Evolutionary conservation across 2,888 invertebrate species (phyloP).

Genomic region (Tolmerus cingulatus): DNA sequence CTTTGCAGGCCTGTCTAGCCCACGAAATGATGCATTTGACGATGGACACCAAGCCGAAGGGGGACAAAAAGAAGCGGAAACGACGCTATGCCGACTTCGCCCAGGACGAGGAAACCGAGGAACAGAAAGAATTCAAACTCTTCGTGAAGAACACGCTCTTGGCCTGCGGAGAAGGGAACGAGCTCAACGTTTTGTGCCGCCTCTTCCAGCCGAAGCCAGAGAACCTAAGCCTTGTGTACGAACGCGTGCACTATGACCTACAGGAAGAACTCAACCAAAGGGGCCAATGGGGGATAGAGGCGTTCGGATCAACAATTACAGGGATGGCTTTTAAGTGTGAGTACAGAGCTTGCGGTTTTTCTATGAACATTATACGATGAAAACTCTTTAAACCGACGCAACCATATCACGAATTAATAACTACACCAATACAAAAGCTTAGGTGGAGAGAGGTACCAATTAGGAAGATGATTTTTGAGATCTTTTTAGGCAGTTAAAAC

Average conservation of each 20-base stretch:
- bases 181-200: constrained; percentile 53
- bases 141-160: constrained; percentile 49
- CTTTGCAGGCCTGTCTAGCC: constrained; percentile 54
- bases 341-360: constrained; percentile 19
- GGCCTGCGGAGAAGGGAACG: constrained; percentile 52
- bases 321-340: constrained; percentile 71
- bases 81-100: not conserved
- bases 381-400: not conserved
- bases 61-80: not conserved
- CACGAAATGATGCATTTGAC: constrained; percentile 56
- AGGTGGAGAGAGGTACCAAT: too few species aligned
- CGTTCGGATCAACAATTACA: constrained; percentile 79
- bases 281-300: constrained; percentile 59
- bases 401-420: not conserved
- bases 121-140: constrained; percentile 21
- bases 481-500: too few species aligned
- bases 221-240: constrained; percentile 52
- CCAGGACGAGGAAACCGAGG: not conserved
- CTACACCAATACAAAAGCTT: too few species aligned
- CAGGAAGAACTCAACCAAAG: constrained; percentile 56
- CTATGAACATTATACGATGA: not conserved
- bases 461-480: too few species aligned
- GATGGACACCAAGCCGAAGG: not conserved
- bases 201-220: constrained; percentile 40
- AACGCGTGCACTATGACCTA: constrained; percentile 52